Evolutionary conservation across 2,888 invertebrate species (phyloP), one percentile per base, ranked within the genome.

Genomic region (Silvanus unidentatus): DNA sequence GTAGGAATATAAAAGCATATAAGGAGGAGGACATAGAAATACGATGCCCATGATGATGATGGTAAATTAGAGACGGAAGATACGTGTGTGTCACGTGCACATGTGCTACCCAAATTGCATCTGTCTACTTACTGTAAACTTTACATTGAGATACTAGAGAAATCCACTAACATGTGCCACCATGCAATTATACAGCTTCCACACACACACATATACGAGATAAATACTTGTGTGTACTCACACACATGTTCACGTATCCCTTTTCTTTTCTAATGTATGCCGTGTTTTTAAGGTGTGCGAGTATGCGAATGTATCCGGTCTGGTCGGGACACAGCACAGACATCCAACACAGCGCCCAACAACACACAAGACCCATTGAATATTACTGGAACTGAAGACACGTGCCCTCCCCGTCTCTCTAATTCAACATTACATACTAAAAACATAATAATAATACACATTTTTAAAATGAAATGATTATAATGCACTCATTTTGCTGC

Each of bases 61-160:
- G 22, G 22, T 22, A 22, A 22, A 22, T 22, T 22, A 22, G 22
- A 32, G 32, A 55, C 54, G 57, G 58, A 60, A 54, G 60, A 55
- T 49, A 53, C 48, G 45, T 44, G 52, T 47, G 44, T 52, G 48
- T 47, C 59, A 58, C 61, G 59, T 57, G 59, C 56, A 54, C 54
- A 56, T 56, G 55, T 55, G 55, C 49, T 55, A 47, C 42, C 46
- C 52, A 47, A 48, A 52, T 53, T 52, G 55, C 59, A 60, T 59
- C 58, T 59, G 58, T 56, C 59, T 55, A 49, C 15, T 37, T 13
- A 16, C 37, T 13, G 32, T 12, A 11, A 12, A 11, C n/a, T 32
- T 32, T 32, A 12, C n/a, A 35, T 11, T 12, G n/a, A 35, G n/a
- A 35, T 12, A 35, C 35, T 9, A 8, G 6, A 8, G 11, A 35